These are phyloP conservation scores for Platyrinchus mystaceus DNA, from an alignment of 2,797 vertebrate species.

Conservation along the genomic window DNA sequence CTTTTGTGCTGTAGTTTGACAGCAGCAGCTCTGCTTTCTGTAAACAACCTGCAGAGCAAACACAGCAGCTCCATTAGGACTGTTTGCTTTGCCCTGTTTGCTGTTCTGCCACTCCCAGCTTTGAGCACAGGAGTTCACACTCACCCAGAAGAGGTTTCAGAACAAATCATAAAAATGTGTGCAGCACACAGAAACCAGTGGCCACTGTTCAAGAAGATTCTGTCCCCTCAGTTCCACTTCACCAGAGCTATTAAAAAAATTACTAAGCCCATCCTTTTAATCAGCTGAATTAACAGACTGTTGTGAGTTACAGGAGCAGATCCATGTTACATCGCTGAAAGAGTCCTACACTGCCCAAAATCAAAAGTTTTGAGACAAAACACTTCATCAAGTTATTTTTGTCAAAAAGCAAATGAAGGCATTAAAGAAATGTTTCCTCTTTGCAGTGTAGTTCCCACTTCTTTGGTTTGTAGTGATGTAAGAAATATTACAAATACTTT, in stretches of 20 bases:
- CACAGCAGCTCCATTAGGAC: slow-evolving; percentile 26
- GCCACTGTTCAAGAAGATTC: neutral
- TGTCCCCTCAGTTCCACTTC: neutral
- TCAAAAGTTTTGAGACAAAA: neutral
- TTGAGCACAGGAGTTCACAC: slow-evolving; percentile 59
- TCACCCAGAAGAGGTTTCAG: slow-evolving; percentile 48
- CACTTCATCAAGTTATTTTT: neutral
- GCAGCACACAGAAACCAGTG: neutral
- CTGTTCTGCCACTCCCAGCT: slow-evolving; percentile 51
- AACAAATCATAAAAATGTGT: neutral
- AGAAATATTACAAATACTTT: neutral
- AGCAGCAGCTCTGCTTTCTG: neutral
- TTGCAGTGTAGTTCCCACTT: neutral
- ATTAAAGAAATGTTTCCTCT: neutral
- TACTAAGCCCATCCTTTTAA: neutral
- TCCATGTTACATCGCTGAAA: too few species aligned
- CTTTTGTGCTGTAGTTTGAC: neutral
- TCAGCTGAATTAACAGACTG: neutral
- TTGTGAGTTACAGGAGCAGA: neutral
- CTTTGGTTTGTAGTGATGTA: neutral
- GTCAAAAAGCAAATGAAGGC: neutral
- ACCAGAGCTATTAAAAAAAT: neutral
- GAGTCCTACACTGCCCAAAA: neutral
- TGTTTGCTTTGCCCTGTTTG: slow-evolving; percentile 83
- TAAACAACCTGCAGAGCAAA: slow-evolving; percentile 46